Percentiles rank a stretch among this genome's conserved stretches.
phyloP scores from a whole-genome alignment of 2,888 invertebrate genomes.

The Ommatoiulus sabulosus region DNA sequence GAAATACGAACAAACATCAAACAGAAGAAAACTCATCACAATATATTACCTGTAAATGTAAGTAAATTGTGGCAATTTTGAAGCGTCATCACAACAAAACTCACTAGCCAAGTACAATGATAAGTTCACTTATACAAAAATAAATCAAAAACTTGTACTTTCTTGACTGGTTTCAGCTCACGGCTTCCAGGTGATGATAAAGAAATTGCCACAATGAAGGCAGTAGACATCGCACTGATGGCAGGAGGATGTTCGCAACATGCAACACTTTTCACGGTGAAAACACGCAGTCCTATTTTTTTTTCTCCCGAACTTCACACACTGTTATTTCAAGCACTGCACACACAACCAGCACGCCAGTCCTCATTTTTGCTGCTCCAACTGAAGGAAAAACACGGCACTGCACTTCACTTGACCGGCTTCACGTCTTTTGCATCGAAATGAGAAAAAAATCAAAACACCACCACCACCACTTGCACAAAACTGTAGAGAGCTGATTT shows the following conservation, averaged over 20 bases:
- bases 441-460: constrained; percentile 9
- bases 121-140: not conserved
- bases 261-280: not conserved
- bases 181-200: not conserved
- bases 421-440: not conserved
- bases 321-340: not conserved
- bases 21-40: not conserved
- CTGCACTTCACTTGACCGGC: constrained; percentile 2
- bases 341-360: not conserved
- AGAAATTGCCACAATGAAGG: not conserved
- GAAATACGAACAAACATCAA: not conserved
- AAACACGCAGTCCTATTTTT: constrained; percentile 17
- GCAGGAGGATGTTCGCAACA: not conserved
- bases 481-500: constrained; percentile 1
- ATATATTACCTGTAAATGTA: not conserved
- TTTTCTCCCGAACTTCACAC: not conserved
- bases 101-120: constrained; percentile 12
- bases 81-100: not conserved
- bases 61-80: not conserved
- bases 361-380: not conserved
- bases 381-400: not conserved
- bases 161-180: constrained; percentile 3
- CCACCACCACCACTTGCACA: constrained; percentile 49
- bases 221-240: not conserved
- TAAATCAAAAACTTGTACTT: constrained; percentile 8